phyloP scores from a whole-genome alignment of 2,113 vertebrate genomes.

The Pyxicephalus adspersus region DNA sequence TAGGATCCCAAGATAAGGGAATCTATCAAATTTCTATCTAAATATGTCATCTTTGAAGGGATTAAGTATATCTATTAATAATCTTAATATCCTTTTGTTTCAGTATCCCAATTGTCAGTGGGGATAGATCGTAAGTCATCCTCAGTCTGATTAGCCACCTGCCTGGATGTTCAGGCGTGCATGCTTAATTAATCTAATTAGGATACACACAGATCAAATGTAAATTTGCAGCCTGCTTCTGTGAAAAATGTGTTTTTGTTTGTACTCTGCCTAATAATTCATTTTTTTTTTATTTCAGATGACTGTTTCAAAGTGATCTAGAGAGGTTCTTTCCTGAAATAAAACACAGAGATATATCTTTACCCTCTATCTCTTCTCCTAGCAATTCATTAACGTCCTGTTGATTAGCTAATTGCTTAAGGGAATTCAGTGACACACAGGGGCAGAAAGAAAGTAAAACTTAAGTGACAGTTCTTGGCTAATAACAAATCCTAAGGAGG shows the following conservation, averaged over 20 bases:
- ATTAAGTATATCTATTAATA: constrained; percentile 35
- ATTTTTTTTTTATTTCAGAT: constrained; percentile 59
- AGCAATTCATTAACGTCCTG: constrained; percentile 31
- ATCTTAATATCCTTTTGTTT: constrained; percentile 14
- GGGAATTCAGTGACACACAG: constrained; percentile 37
- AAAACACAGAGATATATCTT: constrained; percentile 41
- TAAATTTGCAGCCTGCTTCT: constrained; percentile 72
- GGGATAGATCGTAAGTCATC: constrained; percentile 69
- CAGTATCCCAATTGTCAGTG: constrained; percentile 15
- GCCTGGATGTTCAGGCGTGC: constrained; percentile 72
- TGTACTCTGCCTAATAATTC: constrained; percentile 72
- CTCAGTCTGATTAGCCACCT: constrained; percentile 77
- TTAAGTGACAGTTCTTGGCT: constrained; percentile 1
- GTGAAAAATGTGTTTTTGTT: constrained; percentile 77
- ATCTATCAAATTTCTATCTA: too few species aligned
- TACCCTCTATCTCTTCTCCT: constrained; percentile 9
- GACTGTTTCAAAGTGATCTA: constrained; percentile 59
- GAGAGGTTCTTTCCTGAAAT: constrained; percentile 63
- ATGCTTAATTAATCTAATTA: constrained; percentile 82
- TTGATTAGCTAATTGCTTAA: constrained; percentile 50
- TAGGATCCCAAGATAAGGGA: too few species aligned
- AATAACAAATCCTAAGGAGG: constrained; percentile 2
- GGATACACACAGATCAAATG: constrained; percentile 74
- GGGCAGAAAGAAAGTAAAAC: constrained; percentile 36
- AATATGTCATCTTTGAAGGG: too few species aligned